A percentile compares a stretch with the other conserved stretches of the same genome.
phyloP scores from a whole-genome alignment of 2,797 vertebrate genomes.

The Tauraco hartlaubi region DNA sequence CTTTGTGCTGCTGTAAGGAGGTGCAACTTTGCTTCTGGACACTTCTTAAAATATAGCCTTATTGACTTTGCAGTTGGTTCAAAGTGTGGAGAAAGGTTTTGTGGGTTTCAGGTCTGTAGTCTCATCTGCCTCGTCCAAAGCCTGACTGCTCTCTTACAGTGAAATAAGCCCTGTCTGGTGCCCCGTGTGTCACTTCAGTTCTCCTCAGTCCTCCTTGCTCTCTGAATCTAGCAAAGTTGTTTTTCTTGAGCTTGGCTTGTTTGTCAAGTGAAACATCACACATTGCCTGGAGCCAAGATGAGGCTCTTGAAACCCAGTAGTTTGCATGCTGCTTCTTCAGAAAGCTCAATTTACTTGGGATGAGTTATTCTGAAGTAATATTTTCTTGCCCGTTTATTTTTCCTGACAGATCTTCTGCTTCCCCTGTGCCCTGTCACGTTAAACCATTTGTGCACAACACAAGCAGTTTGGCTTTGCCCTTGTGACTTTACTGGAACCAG shows the following conservation, averaged over 20 bases:
- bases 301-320: not conserved
- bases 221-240: not conserved
- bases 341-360: slow-evolving; percentile 32
- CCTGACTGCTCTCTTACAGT: not conserved
- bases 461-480: slow-evolving; percentile 21
- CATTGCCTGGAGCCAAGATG: slow-evolving; percentile 39
- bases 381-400: slow-evolving; percentile 52
- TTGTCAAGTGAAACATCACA: slow-evolving; percentile 30
- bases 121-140: not conserved
- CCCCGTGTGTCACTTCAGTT: not conserved
- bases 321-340: not conserved
- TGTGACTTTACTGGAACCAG: slow-evolving; percentile 28
- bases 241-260: slow-evolving; percentile 25
- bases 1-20: not conserved
- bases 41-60: not conserved
- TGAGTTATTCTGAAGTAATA: slow-evolving; percentile 23
- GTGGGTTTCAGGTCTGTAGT: not conserved
- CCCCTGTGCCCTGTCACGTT: not conserved
- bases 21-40: not conserved
- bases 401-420: slow-evolving; percentile 23
- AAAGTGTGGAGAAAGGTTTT: not conserved
- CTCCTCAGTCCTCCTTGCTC: not conserved
- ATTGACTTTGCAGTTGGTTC: not conserved
- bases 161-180: not conserved
- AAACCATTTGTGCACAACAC: not conserved